A percentile compares a stretch with the other conserved stretches of the same genome.
These are phyloP conservation scores for Artemia sp. DNA, from an alignment of 2,888 invertebrate species.

Conservation along the genomic window DNA sequence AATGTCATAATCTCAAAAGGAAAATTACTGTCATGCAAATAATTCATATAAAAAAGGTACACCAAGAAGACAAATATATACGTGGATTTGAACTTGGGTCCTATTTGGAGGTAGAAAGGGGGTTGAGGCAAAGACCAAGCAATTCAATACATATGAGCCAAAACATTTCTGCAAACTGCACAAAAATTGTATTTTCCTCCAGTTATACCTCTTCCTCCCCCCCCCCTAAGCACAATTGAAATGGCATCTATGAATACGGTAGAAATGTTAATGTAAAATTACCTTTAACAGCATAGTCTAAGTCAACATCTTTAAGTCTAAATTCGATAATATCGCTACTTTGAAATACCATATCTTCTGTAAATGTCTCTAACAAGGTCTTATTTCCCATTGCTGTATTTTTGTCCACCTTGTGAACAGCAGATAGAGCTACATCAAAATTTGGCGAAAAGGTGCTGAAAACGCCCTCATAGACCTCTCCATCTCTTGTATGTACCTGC, in stretches of 20 bases:
- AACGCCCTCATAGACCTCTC: conserved; percentile 69
- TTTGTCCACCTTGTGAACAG: conserved; percentile 58
- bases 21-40: too few relatives aligned
- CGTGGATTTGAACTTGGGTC: too few relatives aligned
- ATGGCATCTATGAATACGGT: not conserved
- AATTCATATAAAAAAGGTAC: too few relatives aligned
- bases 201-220: too few relatives aligned
- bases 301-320: conserved; percentile 62
- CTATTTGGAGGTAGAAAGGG: too few relatives aligned
- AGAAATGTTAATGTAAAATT: conserved; percentile 21
- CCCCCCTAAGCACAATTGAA: not conserved
- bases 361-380: conserved; percentile 47
- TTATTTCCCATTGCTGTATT: conserved; percentile 38
- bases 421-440: conserved; percentile 72
- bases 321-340: conserved; percentile 66
- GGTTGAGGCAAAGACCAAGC: too few relatives aligned
- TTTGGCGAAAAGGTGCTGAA: conserved; percentile 73
- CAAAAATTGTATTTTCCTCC: too few relatives aligned
- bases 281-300: conserved; percentile 73
- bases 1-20: too few relatives aligned
- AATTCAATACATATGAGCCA: too few relatives aligned
- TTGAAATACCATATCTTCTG: conserved; percentile 62
- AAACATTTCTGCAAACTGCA: too few relatives aligned
- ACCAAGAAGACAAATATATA: too few relatives aligned
- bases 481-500: conserved; percentile 46